phyloP scores from a whole-genome alignment of 2,888 invertebrate species.

The Alcis repandata region DNA sequence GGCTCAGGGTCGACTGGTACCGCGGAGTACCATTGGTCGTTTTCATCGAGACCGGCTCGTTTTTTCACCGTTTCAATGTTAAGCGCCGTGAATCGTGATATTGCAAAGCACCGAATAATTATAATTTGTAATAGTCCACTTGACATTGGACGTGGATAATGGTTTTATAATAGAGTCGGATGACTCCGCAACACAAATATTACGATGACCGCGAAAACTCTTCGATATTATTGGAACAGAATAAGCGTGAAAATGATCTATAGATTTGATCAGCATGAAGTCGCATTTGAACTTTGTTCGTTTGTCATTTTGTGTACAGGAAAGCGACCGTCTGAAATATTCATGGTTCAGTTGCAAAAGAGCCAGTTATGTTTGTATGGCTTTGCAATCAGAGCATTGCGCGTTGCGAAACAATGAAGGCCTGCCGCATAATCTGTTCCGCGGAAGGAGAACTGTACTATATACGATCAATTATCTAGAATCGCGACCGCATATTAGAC shows the following conservation, averaged over 20 bases:
- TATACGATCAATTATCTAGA: conserved; percentile 52
- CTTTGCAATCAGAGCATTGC: conserved; percentile 83
- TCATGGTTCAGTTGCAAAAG: conserved; percentile 68
- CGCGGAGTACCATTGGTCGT: conserved; percentile 61
- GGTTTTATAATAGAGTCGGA: conserved; percentile 34
- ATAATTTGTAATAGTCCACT: conserved; percentile 56
- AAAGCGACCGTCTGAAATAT: conserved; percentile 40
- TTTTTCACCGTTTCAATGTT: conserved; percentile 77
- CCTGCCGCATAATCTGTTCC: conserved; percentile 75
- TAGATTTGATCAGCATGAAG: conserved; percentile 26
- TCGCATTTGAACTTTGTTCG: conserved; percentile 20
- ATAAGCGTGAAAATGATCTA: conserved; percentile 28
- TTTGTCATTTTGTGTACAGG: conserved; percentile 21
- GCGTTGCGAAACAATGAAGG: conserved; percentile 79
- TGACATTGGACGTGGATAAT: conserved; percentile 64
- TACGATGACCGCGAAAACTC: conserved; percentile 23
- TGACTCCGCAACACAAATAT: conserved; percentile 37
- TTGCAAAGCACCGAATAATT: conserved; percentile 60
- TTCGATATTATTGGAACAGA: conserved; percentile 25
- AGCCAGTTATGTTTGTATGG: conserved; percentile 65
- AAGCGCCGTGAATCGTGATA: conserved; percentile 56
- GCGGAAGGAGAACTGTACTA: conserved; percentile 66
- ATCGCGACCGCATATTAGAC: conserved; percentile 22
- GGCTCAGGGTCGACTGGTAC: conserved; percentile 82
- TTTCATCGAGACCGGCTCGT: conserved; percentile 65